phyloP scores from a whole-genome alignment of 1,140 invertebrate species.

The Neotoxoptera formosana region DNA sequence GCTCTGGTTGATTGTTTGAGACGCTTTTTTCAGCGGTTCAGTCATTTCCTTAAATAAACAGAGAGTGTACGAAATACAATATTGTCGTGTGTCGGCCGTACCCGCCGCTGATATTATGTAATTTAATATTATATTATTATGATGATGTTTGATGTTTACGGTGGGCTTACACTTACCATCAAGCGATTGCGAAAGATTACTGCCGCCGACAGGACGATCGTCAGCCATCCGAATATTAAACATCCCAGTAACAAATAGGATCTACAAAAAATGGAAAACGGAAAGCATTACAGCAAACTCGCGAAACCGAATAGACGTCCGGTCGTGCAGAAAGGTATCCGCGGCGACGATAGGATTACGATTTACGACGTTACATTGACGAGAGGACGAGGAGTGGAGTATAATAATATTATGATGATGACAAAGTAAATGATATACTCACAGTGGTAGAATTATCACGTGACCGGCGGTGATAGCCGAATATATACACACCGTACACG shows the following conservation, averaged over 20 bases:
- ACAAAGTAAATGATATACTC: slow-evolving; percentile 64
- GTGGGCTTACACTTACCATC: neutral
- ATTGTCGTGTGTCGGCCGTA: neutral
- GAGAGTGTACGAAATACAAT: neutral
- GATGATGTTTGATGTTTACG: neutral
- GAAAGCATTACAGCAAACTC: neutral
- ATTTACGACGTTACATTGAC: neutral
- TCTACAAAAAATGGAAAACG: neutral
- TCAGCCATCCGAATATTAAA: slow-evolving; percentile 53
- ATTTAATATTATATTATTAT: neutral
- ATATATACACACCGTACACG: slow-evolving; percentile 80
- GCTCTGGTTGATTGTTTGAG: slow-evolving; percentile 51
- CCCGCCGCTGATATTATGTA: neutral
- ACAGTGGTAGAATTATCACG: slow-evolving; percentile 74
- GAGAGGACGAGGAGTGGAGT: neutral
- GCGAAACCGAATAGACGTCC: neutral
- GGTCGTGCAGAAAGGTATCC: neutral
- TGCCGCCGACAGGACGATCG: slow-evolving; percentile 12
- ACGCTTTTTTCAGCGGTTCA: slow-evolving; percentile 35
- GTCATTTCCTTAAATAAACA: slow-evolving; percentile 31
- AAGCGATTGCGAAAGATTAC: slow-evolving; percentile 34
- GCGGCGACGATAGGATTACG: neutral
- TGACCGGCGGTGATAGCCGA: slow-evolving; percentile 72
- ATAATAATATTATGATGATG: neutral
- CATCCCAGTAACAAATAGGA: slow-evolving; percentile 53